Base-by-base conservation (phyloP, 1,140 invertebrate species). In the Marisa cornuarietis region DNA sequence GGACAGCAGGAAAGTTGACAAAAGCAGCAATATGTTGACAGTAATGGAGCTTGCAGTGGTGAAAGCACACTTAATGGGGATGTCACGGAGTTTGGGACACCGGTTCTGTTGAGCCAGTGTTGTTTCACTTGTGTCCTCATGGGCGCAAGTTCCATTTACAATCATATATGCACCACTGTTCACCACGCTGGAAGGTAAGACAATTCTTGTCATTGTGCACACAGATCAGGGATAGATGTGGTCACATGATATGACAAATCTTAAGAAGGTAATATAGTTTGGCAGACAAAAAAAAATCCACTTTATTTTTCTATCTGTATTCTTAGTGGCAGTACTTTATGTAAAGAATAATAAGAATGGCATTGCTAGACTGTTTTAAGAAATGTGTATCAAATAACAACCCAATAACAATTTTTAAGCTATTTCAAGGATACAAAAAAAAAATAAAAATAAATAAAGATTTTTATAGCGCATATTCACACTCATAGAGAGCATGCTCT, bases 121-220 rank as follows among this genome's bases (percentile, higher is more conserved):
- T 20, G 81, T 84, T 13, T 81, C 83, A 1, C 87, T 86, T 5
- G 85, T 79, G 63, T 89, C 90, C 73, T 89, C 84, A 81, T 92
- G 90, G 24, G 88, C 90, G 85, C 91, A 92, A 14, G 91, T 92
- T 58, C 91, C 91, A 83, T 92, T 92, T 51, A 92, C 90, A 65
- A 92, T 91, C 13, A 90, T 84, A 81, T 91, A 91, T 16, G 91
- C 90, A 66, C 91, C 91, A 80, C 90, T 90, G 79, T 91, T 91
- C 26, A 91, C 91, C 81, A 92, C 88, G 79, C 91, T 92, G 83
- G 49, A 87, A 85, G 26, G 54, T 65, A 76, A 85, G 63, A 54
- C 61, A 66, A 75, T 16, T 76, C 31, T 42, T 2, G 31, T 58
- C 8, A 58, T 11, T 11, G 16, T 58, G 16, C 16, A 58, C 9